These are phyloP conservation scores for Machimus atricapillus DNA, from an alignment of 2,888 invertebrate species.

Conservation along the genomic window DNA sequence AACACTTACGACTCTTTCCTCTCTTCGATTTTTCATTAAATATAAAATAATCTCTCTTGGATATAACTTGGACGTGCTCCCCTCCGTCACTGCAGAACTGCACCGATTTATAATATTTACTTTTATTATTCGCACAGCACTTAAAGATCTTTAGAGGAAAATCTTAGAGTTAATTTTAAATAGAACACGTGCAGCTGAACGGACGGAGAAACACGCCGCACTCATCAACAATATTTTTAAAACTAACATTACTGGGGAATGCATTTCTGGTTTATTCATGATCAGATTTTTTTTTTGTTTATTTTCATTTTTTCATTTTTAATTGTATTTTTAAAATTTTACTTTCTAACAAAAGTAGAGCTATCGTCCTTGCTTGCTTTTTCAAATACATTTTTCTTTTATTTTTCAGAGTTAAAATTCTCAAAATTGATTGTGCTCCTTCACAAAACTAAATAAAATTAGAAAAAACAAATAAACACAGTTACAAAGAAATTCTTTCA, in stretches of 20 bases:
- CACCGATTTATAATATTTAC: background rate
- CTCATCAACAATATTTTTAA: constrained; percentile 14
- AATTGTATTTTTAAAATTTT: background rate
- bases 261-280: constrained; percentile 43
- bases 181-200: background rate
- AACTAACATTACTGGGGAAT: constrained; percentile 42
- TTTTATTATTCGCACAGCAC: background rate
- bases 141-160: background rate
- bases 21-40: background rate
- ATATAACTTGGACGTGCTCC: background rate
- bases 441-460: constrained; percentile 8
- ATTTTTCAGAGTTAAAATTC: background rate
- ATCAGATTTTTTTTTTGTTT: background rate
- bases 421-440: background rate
- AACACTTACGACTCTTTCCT: background rate
- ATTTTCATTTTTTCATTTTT: background rate
- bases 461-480: background rate
- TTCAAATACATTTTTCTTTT: background rate
- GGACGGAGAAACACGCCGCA: background rate
- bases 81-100: background rate
- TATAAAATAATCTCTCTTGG: constrained; percentile 15
- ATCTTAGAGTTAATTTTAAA: background rate
- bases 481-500: background rate
- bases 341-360: constrained; percentile 5
- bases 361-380: constrained; percentile 9